A percentile compares a stretch with the other conserved stretches of the same genome.
phyloP scores from a whole-genome alignment of 1,140 invertebrate genomes.

The Atta colombica region DNA sequence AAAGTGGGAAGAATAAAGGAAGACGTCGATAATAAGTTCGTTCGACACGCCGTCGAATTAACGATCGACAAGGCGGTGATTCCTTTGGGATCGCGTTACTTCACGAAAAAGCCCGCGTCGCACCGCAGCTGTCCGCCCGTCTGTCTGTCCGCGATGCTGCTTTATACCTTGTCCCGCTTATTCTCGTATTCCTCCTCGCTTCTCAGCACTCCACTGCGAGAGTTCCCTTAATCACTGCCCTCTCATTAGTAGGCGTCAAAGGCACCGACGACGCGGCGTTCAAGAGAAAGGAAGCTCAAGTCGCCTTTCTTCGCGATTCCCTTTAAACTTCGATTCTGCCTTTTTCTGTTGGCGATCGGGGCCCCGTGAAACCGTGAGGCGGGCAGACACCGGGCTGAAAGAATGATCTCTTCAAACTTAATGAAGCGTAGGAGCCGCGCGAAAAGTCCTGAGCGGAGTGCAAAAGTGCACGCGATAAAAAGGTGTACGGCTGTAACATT shows the following conservation, averaged over 20 bases:
- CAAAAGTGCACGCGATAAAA: conserved; percentile 12
- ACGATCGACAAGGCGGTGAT: conserved; percentile 56
- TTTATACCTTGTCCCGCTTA: conserved; percentile 41
- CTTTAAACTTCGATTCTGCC: conserved; percentile 73
- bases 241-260: conserved; percentile 79
- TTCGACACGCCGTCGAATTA: conserved; percentile 67
- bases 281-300: conserved; percentile 62
- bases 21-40: conserved; percentile 69
- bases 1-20: conserved; percentile 26
- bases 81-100: conserved; percentile 50
- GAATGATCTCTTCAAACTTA: conserved; percentile 72
- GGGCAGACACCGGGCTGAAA: conserved; percentile 64
- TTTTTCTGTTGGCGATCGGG: conserved; percentile 64
- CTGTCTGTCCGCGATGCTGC: conserved; percentile 51
- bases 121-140: conserved; percentile 58
- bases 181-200: conserved; percentile 54
- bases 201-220: conserved; percentile 33
- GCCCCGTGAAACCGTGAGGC: conserved; percentile 43
- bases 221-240: conserved; percentile 74
- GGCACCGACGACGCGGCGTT: conserved; percentile 72
- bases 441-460: conserved; percentile 47
- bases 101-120: conserved; percentile 48
- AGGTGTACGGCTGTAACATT: conserved; percentile 18
- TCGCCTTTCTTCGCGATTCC: conserved; percentile 69
- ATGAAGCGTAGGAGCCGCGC: conserved; percentile 73